These are phyloP conservation scores for Drepana arcuata DNA, from an alignment of 1,140 invertebrate genomes.

Conservation along the genomic window DNA sequence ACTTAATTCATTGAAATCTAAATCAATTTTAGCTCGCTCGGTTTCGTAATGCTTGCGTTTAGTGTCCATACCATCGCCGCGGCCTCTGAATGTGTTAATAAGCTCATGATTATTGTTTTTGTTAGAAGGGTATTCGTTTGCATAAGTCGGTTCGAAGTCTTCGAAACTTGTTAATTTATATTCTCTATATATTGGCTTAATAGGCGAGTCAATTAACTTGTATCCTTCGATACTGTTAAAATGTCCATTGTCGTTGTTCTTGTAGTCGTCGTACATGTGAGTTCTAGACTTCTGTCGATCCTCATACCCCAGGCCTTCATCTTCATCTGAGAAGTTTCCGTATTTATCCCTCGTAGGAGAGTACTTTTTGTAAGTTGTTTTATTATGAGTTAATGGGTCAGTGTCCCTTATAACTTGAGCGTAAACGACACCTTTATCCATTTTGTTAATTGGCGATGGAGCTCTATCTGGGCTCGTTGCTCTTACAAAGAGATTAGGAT, in stretches of 20 bases:
- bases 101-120: conserved; percentile 46
- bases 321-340: conserved; percentile 78
- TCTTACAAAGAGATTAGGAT: conserved; percentile 65
- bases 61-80: conserved; percentile 78
- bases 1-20: conserved; percentile 75
- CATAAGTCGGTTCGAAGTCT: conserved; percentile 64
- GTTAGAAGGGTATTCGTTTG: conserved; percentile 46
- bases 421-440: conserved; percentile 76
- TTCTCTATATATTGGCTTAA: conserved; percentile 58
- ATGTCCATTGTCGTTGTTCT: conserved; percentile 32
- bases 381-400: conserved; percentile 37
- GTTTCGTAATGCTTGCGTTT: conserved; percentile 71
- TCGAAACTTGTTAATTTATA: conserved; percentile 61
- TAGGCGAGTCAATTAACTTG: conserved; percentile 59
- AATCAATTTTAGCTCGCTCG: conserved; percentile 47
- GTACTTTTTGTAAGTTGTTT: conserved; percentile 73
- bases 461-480: conserved; percentile 59
- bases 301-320: conserved; percentile 82
- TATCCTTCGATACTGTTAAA: conserved; percentile 41
- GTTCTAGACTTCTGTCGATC: conserved; percentile 47
- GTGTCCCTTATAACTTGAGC: conserved; percentile 80
- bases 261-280: conserved; percentile 52
- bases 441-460: conserved; percentile 59
- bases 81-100: conserved; percentile 73
- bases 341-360: conserved; percentile 53